A percentile compares a stretch with the other conserved stretches of the same genome.
phyloP scores from a whole-genome alignment of 2,797 vertebrate genomes.

The Microchirus variegatus region DNA sequence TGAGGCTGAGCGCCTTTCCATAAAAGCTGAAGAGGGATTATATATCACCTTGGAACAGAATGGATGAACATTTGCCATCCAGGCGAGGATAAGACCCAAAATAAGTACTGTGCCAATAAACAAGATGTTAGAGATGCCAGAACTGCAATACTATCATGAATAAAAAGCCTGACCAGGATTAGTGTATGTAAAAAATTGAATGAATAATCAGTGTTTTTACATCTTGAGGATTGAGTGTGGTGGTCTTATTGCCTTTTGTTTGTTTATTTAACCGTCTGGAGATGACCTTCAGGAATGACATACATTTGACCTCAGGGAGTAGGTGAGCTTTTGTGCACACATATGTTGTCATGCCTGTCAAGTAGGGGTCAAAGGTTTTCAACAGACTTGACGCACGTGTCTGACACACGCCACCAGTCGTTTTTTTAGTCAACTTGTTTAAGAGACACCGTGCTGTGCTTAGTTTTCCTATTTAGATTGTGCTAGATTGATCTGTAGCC shows the following conservation, averaged over 20 bases:
- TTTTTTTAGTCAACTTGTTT: conserved; percentile 29
- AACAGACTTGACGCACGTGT: conserved; percentile 23
- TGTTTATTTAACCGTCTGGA: conserved; percentile 5
- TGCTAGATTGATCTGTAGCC: too few species aligned
- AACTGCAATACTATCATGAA: conserved; percentile 40
- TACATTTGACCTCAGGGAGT: conserved; percentile 16
- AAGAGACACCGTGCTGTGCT: neutral
- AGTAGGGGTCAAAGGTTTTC: conserved; percentile 38
- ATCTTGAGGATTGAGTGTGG: neutral
- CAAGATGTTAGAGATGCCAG: conserved; percentile 63
- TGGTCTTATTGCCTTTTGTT: conserved; percentile 3
- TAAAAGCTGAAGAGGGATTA: conserved; percentile 62
- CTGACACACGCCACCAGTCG: too few species aligned
- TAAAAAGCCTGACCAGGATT: conserved; percentile 34
- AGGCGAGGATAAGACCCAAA: conserved; percentile 63
- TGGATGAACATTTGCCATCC: conserved; percentile 64
- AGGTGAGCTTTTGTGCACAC: conserved; percentile 36
- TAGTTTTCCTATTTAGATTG: neutral
- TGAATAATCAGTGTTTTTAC: conserved; percentile 3
- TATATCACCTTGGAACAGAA: conserved; percentile 64
- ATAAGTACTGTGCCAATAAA: conserved; percentile 66
- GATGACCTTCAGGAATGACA: conserved; percentile 50
- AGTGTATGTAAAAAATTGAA: neutral
- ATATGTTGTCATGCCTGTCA: conserved; percentile 29
- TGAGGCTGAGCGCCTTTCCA: conserved; percentile 61